Evolutionary conservation across 2,888 invertebrate species (phyloP).

Genomic region (Meta bourneti): DNA sequence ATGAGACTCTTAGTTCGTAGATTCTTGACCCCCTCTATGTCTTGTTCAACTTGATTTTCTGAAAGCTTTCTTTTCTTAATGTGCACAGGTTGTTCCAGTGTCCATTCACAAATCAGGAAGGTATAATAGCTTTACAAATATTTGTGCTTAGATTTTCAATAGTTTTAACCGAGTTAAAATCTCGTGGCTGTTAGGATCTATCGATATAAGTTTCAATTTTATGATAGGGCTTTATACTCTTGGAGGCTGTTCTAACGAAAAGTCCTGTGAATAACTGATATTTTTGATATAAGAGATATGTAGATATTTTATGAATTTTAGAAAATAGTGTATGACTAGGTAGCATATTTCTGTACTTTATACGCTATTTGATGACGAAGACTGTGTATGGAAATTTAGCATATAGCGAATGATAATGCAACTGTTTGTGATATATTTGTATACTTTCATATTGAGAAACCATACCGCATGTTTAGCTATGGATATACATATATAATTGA

Average conservation of each 20-base stretch:
- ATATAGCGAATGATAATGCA: slow-evolving; percentile 1
- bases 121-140: too few relatives aligned
- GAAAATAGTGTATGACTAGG: not conserved
- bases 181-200: too few relatives aligned
- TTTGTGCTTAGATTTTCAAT: too few relatives aligned
- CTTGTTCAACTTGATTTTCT: too few relatives aligned
- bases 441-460: slow-evolving; percentile 5
- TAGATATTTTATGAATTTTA: not conserved
- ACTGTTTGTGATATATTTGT: slow-evolving; percentile 61
- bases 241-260: not conserved
- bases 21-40: not conserved
- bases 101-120: too few relatives aligned
- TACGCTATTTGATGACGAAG: too few relatives aligned
- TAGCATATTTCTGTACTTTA: too few relatives aligned
- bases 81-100: too few relatives aligned
- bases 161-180: too few relatives aligned
- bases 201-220: not conserved
- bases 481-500: not conserved
- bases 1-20: not conserved
- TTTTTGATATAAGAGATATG: not conserved
- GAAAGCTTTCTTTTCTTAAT: too few relatives aligned
- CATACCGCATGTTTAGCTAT: not conserved
- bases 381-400: too few relatives aligned
- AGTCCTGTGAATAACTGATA: not conserved
- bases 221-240: not conserved